Base-by-base conservation (phyloP, 2,797 vertebrate genomes). In the Acanthurus lineatus region DNA sequence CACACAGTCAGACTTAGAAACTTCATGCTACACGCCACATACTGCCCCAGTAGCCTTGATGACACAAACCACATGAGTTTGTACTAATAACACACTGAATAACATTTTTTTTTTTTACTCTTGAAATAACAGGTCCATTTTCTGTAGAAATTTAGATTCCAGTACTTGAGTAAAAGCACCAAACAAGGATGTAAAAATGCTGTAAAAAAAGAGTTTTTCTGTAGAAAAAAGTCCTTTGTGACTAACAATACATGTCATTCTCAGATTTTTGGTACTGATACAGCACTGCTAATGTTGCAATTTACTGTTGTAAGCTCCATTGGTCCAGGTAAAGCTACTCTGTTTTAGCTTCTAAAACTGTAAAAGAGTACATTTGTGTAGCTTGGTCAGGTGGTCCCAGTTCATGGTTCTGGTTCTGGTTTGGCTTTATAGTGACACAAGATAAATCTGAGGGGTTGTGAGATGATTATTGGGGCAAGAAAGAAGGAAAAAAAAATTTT, bases 61-160 rank as follows among this genome's bases (percentile, higher is more conserved):
- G 59, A 74, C 44, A 63, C 20, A 86, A 65, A 79, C 68, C 57
- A 47, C 53, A 77, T 32, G 10, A 54, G 45, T 78, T 77, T 76
- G 56, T 38, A 71, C 64, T 76, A 69, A 82, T 69, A 83, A 81
- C 70, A 79, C 51, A 68, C 11, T 1, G 12, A 61, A 16, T n/a
- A 66, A 56, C 20, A 56, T 5, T 32, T 32, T 4, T 32, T 4
- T 32, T 42, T 32, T 57, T 61, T 54, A 47, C 47, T 38, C 6
- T 9, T 65, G 54, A 70, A 57, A 64, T 35, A 59, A 6, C 49
- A 61, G 5, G 10, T 58, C 28, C 70, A 38, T 22, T 73, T 58
- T 14, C 40, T 20, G 8, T 16, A 38, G 10, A n/a, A 48, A 17
- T 48, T 19, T 2, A 6, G 47, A 51, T 32, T n/a, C 19, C 19